Evolutionary conservation across 30 jellyfish, hydroid and myxozoan species (phyloP), one percentile per base, ranked within the genome.

Genomic region (Cassiopea xamachana): DNA sequence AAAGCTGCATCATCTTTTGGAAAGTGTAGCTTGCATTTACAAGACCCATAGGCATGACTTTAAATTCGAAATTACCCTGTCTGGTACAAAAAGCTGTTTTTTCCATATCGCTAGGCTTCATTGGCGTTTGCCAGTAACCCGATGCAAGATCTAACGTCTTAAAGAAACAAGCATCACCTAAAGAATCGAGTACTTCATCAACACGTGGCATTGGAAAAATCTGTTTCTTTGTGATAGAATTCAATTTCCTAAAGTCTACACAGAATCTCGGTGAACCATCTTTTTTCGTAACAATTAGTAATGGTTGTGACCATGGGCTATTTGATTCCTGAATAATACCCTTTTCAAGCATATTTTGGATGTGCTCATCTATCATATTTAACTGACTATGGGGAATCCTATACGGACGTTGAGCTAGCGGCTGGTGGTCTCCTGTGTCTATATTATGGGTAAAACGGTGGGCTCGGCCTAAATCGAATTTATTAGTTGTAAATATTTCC

Each of bases 111-210:
- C 72, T 48, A 2, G 84, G 73, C 10, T 67, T 69, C 92, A 89
- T 70, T 1, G 87, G 88, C 6, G 80, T 80, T 80, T 80, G 94
- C 96, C 92, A 90, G 69, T 83, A 82, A 15, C 97, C 97, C 68
- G 89, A 75, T 3, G 93, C 93, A 19, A 83, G 72, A 47, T 90
- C 97, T 15, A 90, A 80, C 9, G 93, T 90, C 49, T 90, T 75
- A 84, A 90, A 90, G 39, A 46, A 82, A 73, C 86, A 67, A 9
- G 90, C 83, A 62, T 69, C 94, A 2, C 93, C 89, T 61, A 90
- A 14, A 18, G 85, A 71, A 49, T 89, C 96, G 1, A 80, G 64
- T 0, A 89, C 92, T 19, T 70, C 86, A 48, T 89, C 94, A 14
- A 81, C 67, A 17, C 97, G 19, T 10, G 94, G 97, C 89, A 90